These are phyloP conservation scores for Lutraria lutraria DNA, from an alignment of 2,888 invertebrate genomes.

Conservation along the genomic window DNA sequence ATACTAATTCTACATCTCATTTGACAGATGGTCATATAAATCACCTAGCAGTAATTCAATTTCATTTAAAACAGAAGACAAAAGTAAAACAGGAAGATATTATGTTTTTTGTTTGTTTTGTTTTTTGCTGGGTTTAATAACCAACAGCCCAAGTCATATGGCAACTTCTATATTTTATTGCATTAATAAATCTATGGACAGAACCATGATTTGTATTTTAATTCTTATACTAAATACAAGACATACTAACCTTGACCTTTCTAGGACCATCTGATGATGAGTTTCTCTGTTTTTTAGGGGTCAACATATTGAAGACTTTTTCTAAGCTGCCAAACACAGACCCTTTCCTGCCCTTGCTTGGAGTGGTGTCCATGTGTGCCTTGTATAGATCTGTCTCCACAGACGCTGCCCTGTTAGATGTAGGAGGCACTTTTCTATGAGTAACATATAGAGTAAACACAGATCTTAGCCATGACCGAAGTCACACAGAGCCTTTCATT, in stretches of 20 bases:
- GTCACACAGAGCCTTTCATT: slow-evolving; percentile 46
- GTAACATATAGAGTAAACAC: slow-evolving; percentile 45
- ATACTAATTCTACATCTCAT: too few species aligned
- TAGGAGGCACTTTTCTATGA: slow-evolving; percentile 63
- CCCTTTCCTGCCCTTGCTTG: slow-evolving; percentile 87
- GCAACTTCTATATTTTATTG: too few species aligned
- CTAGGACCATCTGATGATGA: slow-evolving; percentile 83
- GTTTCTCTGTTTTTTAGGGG: slow-evolving; percentile 89
- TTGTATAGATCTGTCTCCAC: slow-evolving; percentile 85
- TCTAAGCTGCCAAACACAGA: slow-evolving; percentile 91
- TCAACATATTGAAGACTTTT: slow-evolving; percentile 91
- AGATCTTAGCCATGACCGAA: slow-evolving; percentile 65
- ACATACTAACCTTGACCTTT: slow-evolving; percentile 85
- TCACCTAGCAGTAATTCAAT: too few species aligned
- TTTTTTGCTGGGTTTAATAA: too few species aligned
- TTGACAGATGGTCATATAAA: too few species aligned
- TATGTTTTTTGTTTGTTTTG: too few species aligned
- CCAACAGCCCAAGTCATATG: too few species aligned
- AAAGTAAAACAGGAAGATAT: too few species aligned
- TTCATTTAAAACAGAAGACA: too few species aligned
- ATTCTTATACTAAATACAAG: too few species aligned
- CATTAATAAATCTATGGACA: too few species aligned
- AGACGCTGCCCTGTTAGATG: slow-evolving; percentile 81
- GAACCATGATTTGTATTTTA: too few species aligned
- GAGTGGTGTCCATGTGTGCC: slow-evolving; percentile 81